Evolutionary conservation across 2,113 vertebrate genomes (phyloP).

Genomic region (Campylomormyrus tamandua): DNA sequence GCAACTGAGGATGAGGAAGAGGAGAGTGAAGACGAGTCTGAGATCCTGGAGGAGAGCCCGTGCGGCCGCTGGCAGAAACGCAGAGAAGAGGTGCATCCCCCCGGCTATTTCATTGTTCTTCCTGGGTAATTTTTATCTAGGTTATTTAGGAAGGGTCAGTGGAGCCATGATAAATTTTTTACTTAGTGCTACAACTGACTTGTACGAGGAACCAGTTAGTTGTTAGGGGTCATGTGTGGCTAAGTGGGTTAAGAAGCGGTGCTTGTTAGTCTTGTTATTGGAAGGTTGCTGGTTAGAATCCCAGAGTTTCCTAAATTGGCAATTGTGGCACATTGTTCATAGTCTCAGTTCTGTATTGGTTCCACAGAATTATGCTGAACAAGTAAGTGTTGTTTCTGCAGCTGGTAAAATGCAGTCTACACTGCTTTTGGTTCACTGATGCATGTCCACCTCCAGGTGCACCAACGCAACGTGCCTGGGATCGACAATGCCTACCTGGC

Average conservation of each 20-base stretch:
- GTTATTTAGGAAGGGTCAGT: background rate
- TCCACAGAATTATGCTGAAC: background rate
- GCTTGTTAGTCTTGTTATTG: background rate
- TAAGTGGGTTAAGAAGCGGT: background rate
- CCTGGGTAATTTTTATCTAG: background rate
- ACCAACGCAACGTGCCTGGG: conserved; percentile 93
- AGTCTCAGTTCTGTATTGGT: background rate
- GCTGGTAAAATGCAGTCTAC: background rate
- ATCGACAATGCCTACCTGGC: conserved; percentile 96
- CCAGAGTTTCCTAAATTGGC: background rate
- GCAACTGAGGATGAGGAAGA: conserved; percentile 82
- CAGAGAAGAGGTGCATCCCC: conserved; percentile 58
- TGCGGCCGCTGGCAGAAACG: conserved; percentile 83
- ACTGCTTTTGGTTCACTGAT: background rate
- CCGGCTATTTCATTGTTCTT: background rate
- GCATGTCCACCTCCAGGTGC: conserved; percentile 65
- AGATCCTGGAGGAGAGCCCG: conserved; percentile 93
- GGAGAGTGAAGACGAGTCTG: conserved; percentile 95
- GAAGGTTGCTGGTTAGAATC: background rate
- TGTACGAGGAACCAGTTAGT: background rate
- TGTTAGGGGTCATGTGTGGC: background rate
- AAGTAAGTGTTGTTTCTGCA: background rate
- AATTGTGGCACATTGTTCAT: background rate
- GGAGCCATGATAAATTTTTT: background rate
- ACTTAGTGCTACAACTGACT: background rate